Conservation (phyloP, 2,888 invertebrate species). For the Neoascia interrupta region DNA sequence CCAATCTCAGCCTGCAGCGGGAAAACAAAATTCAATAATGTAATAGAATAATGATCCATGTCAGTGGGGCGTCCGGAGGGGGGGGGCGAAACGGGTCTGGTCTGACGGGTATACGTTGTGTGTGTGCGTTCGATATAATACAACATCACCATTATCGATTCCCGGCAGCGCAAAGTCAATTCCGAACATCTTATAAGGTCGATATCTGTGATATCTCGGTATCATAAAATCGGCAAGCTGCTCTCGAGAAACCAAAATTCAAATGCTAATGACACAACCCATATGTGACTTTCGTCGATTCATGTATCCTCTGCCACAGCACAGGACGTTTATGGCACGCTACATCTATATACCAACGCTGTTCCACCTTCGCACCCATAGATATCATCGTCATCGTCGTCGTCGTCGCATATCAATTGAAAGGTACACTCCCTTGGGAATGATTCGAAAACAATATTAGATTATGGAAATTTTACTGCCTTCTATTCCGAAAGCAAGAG, state of each 20-base stretch:
- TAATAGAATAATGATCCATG: constrained; percentile 69
- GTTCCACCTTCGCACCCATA: constrained; percentile 41
- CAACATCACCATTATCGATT: constrained; percentile 66
- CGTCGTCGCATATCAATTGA: constrained; percentile 65
- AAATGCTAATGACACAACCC: constrained; percentile 68
- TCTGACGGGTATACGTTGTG: no score
- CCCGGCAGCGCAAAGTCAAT: constrained; percentile 52
- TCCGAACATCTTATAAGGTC: constrained; percentile 59
- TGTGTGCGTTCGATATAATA: constrained; percentile 26
- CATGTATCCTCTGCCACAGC: constrained; percentile 43
- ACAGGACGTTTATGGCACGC: background rate
- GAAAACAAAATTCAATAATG: constrained; percentile 68
- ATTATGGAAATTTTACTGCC: constrained; percentile 69
- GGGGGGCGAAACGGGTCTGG: no score
- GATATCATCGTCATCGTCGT: constrained; percentile 72
- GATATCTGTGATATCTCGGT: constrained; percentile 58
- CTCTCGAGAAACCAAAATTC: constrained; percentile 63
- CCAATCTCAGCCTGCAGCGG: constrained; percentile 58
- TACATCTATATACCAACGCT: background rate
- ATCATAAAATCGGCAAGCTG: constrained; percentile 65
- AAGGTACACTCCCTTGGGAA: constrained; percentile 62
- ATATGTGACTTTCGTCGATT: constrained; percentile 66
- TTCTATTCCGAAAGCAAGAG: constrained; percentile 35
- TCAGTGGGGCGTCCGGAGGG: constrained; percentile 14
- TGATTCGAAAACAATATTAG: constrained; percentile 70